Evolutionary conservation across 92 coral and sea anemone genomes (phyloP).

Genomic region (Paramuricea clavata): DNA sequence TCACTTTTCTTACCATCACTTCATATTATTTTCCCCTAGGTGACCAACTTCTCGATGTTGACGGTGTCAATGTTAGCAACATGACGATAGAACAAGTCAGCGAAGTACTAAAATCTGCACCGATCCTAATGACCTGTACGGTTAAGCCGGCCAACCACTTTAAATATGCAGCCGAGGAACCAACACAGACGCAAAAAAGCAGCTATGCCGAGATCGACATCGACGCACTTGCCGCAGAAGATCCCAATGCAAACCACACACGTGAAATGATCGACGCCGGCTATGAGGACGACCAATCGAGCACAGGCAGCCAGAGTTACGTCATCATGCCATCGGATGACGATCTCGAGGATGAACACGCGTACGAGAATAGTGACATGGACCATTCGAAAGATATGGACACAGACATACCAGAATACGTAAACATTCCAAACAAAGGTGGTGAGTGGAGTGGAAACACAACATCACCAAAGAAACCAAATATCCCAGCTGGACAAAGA

Average conservation of each 20-base stretch:
- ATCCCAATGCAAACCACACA: slow-evolving; percentile 48
- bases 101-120: slow-evolving; percentile 87
- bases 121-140: slow-evolving; percentile 84
- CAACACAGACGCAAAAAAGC: slow-evolving; percentile 65
- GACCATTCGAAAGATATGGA: not conserved
- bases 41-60: slow-evolving; percentile 91
- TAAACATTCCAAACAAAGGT: not conserved
- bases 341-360: slow-evolving; percentile 1
- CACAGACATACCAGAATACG: not conserved
- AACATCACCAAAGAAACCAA: not conserved
- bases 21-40: slow-evolving; percentile 71
- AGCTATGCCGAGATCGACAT: slow-evolving; percentile 93
- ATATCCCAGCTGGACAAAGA: slow-evolving; percentile 14
- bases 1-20: too few relatives aligned
- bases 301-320: slow-evolving; percentile 28
- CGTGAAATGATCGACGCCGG: slow-evolving; percentile 30
- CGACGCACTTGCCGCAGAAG: slow-evolving; percentile 62
- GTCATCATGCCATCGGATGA: slow-evolving; percentile 39
- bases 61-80: slow-evolving; percentile 85
- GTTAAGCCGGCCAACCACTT: slow-evolving; percentile 89
- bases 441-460: not conserved
- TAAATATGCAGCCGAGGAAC: slow-evolving; percentile 75
- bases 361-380: not conserved
- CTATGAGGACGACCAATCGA: slow-evolving; percentile 45
- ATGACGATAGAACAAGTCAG: slow-evolving; percentile 85